phyloP scores from a whole-genome alignment of 2,797 vertebrate genomes.

The Lutjanus argentimaculatus region DNA sequence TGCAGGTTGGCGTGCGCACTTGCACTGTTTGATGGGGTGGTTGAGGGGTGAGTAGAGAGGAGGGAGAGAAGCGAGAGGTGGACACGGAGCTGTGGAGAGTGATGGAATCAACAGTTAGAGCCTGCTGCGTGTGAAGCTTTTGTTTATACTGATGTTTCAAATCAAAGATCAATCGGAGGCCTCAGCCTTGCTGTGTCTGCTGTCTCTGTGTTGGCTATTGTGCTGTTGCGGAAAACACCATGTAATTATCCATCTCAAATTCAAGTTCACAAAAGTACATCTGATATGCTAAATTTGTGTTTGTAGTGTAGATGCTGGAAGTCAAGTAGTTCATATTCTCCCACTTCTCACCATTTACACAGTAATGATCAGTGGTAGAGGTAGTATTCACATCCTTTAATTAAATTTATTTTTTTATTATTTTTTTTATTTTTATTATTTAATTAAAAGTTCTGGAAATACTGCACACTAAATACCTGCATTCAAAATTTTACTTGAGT shows the following conservation, averaged over 20 bases:
- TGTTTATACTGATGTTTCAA: constrained; percentile 56
- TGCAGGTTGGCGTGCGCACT: constrained; percentile 37
- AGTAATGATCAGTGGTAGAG: no score
- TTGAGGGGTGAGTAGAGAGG: constrained; percentile 34
- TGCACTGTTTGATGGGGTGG: constrained; percentile 53
- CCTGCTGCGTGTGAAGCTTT: constrained; percentile 64
- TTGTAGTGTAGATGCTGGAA: not conserved
- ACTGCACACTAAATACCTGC: no score
- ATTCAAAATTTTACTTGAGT: no score
- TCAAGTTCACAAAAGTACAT: constrained; percentile 1
- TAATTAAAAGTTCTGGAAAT: no score
- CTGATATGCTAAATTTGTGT: not conserved
- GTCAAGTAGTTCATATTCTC: constrained; percentile 11
- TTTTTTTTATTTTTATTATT: no score
- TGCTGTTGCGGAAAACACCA: not conserved
- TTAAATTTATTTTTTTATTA: no score
- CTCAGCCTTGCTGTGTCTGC: constrained; percentile 2
- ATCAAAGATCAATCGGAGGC: constrained; percentile 51
- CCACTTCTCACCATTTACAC: not conserved
- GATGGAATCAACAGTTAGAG: constrained; percentile 61
- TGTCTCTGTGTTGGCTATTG: not conserved
- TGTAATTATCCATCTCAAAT: constrained; percentile 27
- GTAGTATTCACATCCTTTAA: no score
- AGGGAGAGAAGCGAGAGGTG: constrained; percentile 30
- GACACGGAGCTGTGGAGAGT: constrained; percentile 51